Conservation (phyloP, 92 coral and sea anemone species). For the Phenganax marumi region DNA sequence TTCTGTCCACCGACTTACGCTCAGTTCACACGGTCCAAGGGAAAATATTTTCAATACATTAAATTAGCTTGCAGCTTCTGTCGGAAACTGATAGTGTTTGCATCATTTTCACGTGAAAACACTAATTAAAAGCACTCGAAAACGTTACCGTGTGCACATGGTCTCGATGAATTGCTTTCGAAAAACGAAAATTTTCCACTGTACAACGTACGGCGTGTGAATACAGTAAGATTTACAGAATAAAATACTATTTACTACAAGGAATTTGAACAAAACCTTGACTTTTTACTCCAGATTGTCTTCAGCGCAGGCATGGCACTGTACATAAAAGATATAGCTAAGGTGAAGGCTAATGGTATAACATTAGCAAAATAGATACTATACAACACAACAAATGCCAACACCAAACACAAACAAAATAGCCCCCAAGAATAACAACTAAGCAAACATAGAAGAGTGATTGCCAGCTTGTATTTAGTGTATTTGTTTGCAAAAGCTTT, state of each 20-base stretch:
- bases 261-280: constrained; percentile 44
- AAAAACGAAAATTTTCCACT: too few species aligned
- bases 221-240: not conserved
- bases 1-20: too few species aligned
- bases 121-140: too few species aligned
- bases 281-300: constrained; percentile 43
- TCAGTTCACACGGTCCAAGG: too few species aligned
- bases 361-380: constrained; percentile 27
- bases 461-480: not conserved
- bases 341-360: constrained; percentile 32
- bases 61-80: too few species aligned
- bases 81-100: too few species aligned
- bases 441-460: constrained; percentile 6
- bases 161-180: too few species aligned
- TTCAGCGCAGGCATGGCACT: constrained; percentile 41
- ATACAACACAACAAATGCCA: constrained; percentile 2
- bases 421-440: not conserved
- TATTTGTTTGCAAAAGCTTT: not conserved
- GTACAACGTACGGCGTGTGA: too few species aligned
- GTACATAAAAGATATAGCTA: constrained; percentile 40
- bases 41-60: too few species aligned
- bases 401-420: constrained; percentile 11
- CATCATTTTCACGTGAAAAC: too few species aligned
- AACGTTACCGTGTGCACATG: too few species aligned
- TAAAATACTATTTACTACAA: constrained; percentile 27